Percentiles rank a stretch among this genome's conserved stretches.
phyloP scores from a whole-genome alignment of 2,888 invertebrate genomes.

The Drosophila nigricruria region DNA sequence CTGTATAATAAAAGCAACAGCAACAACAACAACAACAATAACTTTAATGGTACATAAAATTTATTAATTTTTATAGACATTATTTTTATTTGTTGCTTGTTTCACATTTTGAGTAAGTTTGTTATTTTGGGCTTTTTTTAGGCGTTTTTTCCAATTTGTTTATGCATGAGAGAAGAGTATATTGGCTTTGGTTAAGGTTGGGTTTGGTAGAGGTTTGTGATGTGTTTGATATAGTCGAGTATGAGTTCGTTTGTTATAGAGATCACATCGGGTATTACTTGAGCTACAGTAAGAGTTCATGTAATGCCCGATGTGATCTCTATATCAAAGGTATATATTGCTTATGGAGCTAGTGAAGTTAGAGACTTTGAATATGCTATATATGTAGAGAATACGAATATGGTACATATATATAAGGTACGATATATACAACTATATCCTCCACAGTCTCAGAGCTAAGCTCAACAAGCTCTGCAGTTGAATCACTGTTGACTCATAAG shows the following conservation, averaged over 20 bases:
- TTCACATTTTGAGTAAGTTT: conserved; percentile 25
- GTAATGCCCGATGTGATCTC: too few species aligned
- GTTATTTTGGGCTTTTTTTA: conserved; percentile 9
- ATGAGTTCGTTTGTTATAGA: neutral
- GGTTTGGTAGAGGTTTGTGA: neutral
- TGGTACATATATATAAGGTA: neutral
- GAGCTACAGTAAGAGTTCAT: too few species aligned
- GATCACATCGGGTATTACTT: too few species aligned
- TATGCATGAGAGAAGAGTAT: neutral
- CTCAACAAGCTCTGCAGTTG: neutral
- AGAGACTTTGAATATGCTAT: neutral
- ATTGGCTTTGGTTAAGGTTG: neutral
- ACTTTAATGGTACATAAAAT: conserved; percentile 72
- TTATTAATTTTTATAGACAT: conserved; percentile 75
- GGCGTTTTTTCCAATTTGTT: conserved; percentile 14
- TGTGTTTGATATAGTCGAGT: neutral
- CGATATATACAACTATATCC: too few species aligned
- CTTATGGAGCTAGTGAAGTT: neutral
- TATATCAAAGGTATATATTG: too few species aligned
- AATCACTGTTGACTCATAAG: neutral
- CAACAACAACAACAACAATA: conserved; percentile 29
- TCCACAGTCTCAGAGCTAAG: neutral
- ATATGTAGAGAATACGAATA: too few species aligned
- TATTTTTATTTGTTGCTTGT: conserved; percentile 52
- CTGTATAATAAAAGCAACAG: conserved; percentile 58